Evolutionary conservation across 2,888 invertebrate species (phyloP), one percentile per base, ranked within the genome.

Genomic region (Macrophya annulata): DNA sequence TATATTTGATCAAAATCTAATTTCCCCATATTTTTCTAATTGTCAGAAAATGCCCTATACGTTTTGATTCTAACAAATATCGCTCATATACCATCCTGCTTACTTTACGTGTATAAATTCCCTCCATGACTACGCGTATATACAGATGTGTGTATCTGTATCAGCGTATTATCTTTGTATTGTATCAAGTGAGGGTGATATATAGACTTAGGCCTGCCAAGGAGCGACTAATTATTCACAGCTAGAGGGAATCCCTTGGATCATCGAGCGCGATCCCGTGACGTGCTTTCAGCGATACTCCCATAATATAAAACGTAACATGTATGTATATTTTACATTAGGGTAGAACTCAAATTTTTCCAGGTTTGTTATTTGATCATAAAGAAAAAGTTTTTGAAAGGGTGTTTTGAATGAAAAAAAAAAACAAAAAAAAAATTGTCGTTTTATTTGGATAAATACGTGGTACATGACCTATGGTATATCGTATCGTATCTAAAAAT

Each of bases 191-290:
- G 74, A 45, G 74, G 25, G 10, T 74, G 74, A 74, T 74, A 25
- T 43, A 43, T 45, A 74, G 74, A 74, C 74, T 74, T 45, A 45
- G 45, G 74, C 74, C 74, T n/a, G 74, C 6, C 31, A 45, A 43
- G 74, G 25, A 74, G 25, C 45, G 45, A 45, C 74, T 74, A 74
- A 74, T 74, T 74, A 74, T 74, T 74, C 74, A 25, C 74, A 72
- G 10, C 74, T 12, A 17, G 45, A 21, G 45, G 10, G 25, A 45
- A 72, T 43, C 72, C 45, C 45, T 21, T 21, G 72, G 45, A 48
- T 74, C 74, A 74, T 43, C 4, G 48, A 43, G 21, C 45, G 31
- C 31, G 31, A 31, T 31, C 74, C 25, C 15, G n/a, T 21, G 31
- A 12, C 74, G 43, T 62, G 25, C 25, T 25, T 15, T n/a, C 10